Evolutionary conservation across 2,113 vertebrate genomes (phyloP), one percentile per base, ranked within the genome.

Genomic region (Urocitellus parryii): DNA sequence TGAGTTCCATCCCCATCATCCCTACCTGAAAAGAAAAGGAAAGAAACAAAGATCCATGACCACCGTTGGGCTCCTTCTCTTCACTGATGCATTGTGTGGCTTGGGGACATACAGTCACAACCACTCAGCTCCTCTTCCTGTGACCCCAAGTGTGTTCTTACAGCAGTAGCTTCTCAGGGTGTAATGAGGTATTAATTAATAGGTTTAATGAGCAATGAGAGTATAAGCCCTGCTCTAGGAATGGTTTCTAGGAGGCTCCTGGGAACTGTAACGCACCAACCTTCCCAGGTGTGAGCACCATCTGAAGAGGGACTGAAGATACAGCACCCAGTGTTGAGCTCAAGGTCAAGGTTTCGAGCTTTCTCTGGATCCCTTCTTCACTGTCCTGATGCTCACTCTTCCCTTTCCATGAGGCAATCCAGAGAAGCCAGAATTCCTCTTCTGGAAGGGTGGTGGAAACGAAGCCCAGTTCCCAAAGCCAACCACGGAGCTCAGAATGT

Each of bases 211-310:
- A 79, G 65, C 56, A 80, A 61, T 78, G 95, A 91, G 87, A 56
- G 72, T 96, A 88, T 58, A 96, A 98, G 90, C 20, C 1, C 27
- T 48, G 42, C 8, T 10, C 14, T 27, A 68, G n/a, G 32, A 82
- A 58, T 11, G 24, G 32, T 51, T 45, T 45, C 42, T 45, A 45
- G 45, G 45, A 45, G 45, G 45, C 45, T 45, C 45, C 45, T 0
- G 8, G 45, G 45, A 45, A 45, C 45, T 45, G 45, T 45, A 45
- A 45, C 8, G 45, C 45, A 45, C 45, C 45, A 58, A 18, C 56
- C 56, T 58, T 17, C 56, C 56, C 56, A 58, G 17, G 56, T 20
- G 18, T 17, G 18, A 17, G 18, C 18, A n/a, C 37, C n/a, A 2
- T 9, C 10, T 25, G 67, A 61, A 86, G 29, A 27, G 27, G 14